Evolutionary conservation across 64 coral and sea anemone genomes (phyloP), one percentile per base, ranked within the genome.

Genomic region (Actinia tenebrosa): DNA sequence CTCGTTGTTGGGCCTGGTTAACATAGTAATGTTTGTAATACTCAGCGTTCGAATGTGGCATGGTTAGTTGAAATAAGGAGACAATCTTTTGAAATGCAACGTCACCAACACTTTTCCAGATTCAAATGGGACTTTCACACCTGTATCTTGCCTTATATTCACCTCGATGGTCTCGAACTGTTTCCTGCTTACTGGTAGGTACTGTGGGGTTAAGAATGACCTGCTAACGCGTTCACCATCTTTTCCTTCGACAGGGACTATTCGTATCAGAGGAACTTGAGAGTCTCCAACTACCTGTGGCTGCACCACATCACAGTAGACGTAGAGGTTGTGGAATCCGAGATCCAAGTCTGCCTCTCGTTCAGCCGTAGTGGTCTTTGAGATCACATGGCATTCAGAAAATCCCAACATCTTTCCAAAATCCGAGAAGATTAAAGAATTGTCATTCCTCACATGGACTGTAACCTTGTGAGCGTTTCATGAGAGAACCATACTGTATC

Each of bases 81-180:
- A 37, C 1, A 1, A 0, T 37, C 30, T 83, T 0, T 27, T 16
- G 46, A 83, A 53, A 54, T 83, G 46, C 15, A 83, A 46, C 30
- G 55, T 83, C 3, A 83, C 2, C 45, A 83, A 83, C 81, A 83
- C 43, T 27, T 27, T 19, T 83, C 81, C 81, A 2, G 81, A 0
- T 54, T 83, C 81, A 59, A 83, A 83, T 83, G 81, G 45, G 44
- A 83, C 66, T 77, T 53, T 78, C 10, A 56, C 86, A 7, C 64
- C 68, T 54, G 42, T 77, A 19, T 87, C 63, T 3, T 25, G 62
- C 84, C 20, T 86, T 86, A 86, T 86, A 27, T 86, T 86, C 56
- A 64, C 61, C 1, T 64, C 61, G 61, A 37, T 37, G 30, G 30
- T 37, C 30, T 37, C 30, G 30, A 37, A 37, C 30, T 37, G 30